Evolutionary conservation across 2,888 invertebrate species (phyloP), one percentile per base, ranked within the genome.

Genomic region (Osedax frankpressi): DNA sequence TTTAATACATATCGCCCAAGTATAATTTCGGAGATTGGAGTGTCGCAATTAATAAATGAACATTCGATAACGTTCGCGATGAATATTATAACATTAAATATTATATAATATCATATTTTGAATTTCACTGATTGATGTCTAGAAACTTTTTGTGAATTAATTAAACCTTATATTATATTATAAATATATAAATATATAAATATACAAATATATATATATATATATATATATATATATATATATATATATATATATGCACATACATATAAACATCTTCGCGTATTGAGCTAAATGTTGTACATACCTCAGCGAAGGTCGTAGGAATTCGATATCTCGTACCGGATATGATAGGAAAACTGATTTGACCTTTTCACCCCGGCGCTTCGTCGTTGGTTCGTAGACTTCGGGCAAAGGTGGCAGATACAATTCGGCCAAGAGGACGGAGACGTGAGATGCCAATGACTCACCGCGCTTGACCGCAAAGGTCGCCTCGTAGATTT

Each of bases 141-240:
- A n/a, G n/a, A n/a, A n/a, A n/a, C n/a, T n/a, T n/a, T n/a, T n/a
- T n/a, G n/a, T n/a, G n/a, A n/a, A n/a, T n/a, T n/a, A n/a, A n/a
- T n/a, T n/a, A n/a, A n/a, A n/a, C n/a, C n/a, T n/a, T n/a, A n/a
- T n/a, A n/a, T n/a, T n/a, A n/a, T 14, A 59, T 19, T 59, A 14
- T 59, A 1, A 14, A 59, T 59, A 59, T n/a, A 59, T 59, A 59
- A 14, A 59, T 59, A 59, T n/a, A 59, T 59, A 59, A 14, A 59
- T n/a, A n/a, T n/a, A n/a, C n/a, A n/a, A n/a, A n/a, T n/a, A n/a
- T n/a, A n/a, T n/a, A n/a, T n/a, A n/a, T 59, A 59, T n/a, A 59
- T 59, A 59, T n/a, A 59, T 59, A 59, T n/a, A 59, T 59, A 59
- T n/a, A 59, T 59, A 59, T n/a, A 59, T 59, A 59, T n/a, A 59